Conservation (phyloP, 2,888 invertebrate genomes). For the Crematogaster levior region DNA sequence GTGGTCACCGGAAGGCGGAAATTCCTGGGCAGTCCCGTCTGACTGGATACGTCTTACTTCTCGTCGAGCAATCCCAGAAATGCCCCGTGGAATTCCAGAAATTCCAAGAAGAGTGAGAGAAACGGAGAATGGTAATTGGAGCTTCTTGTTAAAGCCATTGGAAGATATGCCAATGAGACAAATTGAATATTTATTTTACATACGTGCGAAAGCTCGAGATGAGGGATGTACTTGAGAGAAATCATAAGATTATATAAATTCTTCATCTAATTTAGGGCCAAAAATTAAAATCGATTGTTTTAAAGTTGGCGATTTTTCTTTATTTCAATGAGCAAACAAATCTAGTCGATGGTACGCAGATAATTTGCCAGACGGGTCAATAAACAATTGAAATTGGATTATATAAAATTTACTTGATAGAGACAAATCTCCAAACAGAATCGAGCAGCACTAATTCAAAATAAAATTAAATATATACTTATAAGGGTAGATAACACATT, state of each 20-base stretch:
- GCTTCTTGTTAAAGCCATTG: neutral
- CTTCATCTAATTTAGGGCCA: too few species aligned
- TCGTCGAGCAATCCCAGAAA: constrained; percentile 52
- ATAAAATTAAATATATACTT: neutral
- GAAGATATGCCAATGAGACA: neutral
- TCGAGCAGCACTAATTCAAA: neutral
- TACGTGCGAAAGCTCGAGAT: neutral
- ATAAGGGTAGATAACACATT: too few species aligned
- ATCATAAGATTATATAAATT: neutral
- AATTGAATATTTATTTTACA: neutral
- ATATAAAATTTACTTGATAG: neutral
- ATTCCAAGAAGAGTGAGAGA: constrained; percentile 50
- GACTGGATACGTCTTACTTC: constrained; percentile 53
- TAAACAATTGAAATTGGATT: too few species aligned
- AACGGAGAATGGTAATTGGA: constrained; percentile 13
- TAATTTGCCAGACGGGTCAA: too few species aligned
- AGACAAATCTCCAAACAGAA: neutral
- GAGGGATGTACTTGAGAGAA: neutral
- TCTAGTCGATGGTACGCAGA: too few species aligned
- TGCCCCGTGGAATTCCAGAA: constrained; percentile 36
- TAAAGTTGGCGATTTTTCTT: too few species aligned
- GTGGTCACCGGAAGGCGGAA: constrained; percentile 47
- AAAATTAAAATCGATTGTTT: too few species aligned
- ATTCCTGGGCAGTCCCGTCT: constrained; percentile 47
- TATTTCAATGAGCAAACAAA: too few species aligned